Evolutionary conservation across 2,113 vertebrate species (phyloP).

Genomic region (Mobula hypostoma): DNA sequence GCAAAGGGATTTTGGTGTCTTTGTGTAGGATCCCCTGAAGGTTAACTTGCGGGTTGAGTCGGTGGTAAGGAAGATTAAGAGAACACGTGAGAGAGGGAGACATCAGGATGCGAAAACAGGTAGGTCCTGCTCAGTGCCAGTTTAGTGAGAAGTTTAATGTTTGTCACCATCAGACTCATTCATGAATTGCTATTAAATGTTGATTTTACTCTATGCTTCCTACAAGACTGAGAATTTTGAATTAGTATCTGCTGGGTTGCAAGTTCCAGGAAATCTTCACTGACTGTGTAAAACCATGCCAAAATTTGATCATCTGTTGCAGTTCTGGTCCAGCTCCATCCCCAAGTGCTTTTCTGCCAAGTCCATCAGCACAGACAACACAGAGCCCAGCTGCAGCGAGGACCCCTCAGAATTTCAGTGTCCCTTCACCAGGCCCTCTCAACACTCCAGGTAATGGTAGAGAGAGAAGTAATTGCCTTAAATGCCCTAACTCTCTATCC

Average conservation of each 20-base stretch:
- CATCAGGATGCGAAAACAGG: not conserved
- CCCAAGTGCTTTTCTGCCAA: slow-evolving; percentile 90
- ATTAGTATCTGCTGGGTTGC: not conserved
- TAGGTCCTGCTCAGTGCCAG: not conserved
- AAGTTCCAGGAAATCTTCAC: not conserved
- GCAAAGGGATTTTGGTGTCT: no score
- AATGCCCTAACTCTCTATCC: not conserved
- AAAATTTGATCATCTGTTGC: slow-evolving; percentile 38
- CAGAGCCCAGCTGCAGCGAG: slow-evolving; percentile 82
- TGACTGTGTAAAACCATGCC: not conserved
- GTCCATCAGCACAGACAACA: slow-evolving; percentile 89
- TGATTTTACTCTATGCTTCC: not conserved
- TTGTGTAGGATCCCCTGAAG: no score
- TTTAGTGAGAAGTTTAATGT: not conserved
- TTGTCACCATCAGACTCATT: not conserved
- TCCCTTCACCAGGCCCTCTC: slow-evolving; percentile 86
- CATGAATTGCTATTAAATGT: not conserved
- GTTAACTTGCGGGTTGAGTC: no score
- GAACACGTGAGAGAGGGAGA: not conserved
- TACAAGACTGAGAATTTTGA: not conserved
- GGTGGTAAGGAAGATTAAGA: not conserved
- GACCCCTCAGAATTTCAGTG: slow-evolving; percentile 88
- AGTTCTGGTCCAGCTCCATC: slow-evolving; percentile 90
- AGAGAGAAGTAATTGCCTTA: not conserved
- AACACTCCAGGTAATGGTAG: slow-evolving; percentile 81